phyloP scores from a whole-genome alignment of 2,888 invertebrate species.

The Oligia strigilis region DNA sequence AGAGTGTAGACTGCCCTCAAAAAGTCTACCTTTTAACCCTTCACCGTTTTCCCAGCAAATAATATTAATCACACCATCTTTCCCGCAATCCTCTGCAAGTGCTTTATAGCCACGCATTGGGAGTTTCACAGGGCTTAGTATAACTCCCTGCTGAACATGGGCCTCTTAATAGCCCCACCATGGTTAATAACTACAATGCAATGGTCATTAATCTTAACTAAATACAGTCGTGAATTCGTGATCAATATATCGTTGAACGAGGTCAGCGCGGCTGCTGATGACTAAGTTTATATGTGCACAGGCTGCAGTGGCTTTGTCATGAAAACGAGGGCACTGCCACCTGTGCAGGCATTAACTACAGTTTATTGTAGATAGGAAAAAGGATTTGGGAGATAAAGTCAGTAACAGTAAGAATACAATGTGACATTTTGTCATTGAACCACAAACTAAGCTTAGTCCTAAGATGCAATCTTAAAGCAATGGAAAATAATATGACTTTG shows the following conservation, averaged over 20 bases:
- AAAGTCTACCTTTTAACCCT: not conserved
- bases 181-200: conserved; percentile 6
- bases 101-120: not conserved
- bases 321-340: conserved; percentile 44
- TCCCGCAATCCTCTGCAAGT: not conserved
- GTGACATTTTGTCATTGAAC: not conserved
- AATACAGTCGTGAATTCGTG: conserved; percentile 37
- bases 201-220: conserved; percentile 42
- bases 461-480: too few relatives aligned
- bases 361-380: not conserved
- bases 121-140: not conserved
- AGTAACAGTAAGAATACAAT: not conserved
- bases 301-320: conserved; percentile 37
- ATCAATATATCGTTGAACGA: conserved; percentile 38
- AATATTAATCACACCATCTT: too few relatives aligned
- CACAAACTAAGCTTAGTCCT: not conserved
- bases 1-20: too few relatives aligned
- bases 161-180: not conserved
- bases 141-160: not conserved
- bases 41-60: not conserved
- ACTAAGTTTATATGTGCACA: conserved; percentile 48
- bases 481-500: not conserved
- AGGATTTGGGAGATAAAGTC: not conserved
- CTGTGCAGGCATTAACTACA: conserved; percentile 12
- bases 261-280: conserved; percentile 43